phyloP scores from a whole-genome alignment of 2,113 vertebrate species.

The Ammodytes dubius region DNA sequence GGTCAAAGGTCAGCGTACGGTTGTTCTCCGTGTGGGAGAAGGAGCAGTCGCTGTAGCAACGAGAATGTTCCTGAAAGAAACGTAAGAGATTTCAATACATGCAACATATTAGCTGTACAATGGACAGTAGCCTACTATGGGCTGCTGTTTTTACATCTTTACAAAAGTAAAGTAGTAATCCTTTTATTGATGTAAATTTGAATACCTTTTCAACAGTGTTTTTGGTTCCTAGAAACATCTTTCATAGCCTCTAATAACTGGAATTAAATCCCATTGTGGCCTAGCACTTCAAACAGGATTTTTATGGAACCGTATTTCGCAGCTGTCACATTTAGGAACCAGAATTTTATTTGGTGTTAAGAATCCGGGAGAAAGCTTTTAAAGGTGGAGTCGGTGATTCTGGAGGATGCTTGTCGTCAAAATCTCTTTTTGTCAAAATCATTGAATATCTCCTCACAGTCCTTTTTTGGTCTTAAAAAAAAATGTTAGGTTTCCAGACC shows the following conservation, averaged over 20 bases:
- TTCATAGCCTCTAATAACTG: not conserved
- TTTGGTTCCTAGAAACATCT: not conserved
- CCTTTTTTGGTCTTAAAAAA: too few relatives aligned
- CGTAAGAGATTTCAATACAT: not conserved
- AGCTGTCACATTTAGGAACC: too few relatives aligned
- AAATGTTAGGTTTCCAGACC: too few relatives aligned
- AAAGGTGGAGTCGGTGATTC: not conserved
- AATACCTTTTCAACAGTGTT: not conserved
- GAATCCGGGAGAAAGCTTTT: not conserved
- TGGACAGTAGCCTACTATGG: not conserved
- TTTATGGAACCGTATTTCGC: too few relatives aligned
- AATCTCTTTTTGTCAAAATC: too few relatives aligned
- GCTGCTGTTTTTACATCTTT: too few relatives aligned
- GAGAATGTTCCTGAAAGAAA: slow-evolving; percentile 89
- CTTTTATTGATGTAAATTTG: not conserved
- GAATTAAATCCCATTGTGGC: not conserved
- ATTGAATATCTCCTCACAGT: too few relatives aligned
- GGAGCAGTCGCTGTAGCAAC: slow-evolving; percentile 94
- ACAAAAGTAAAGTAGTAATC: too few relatives aligned
- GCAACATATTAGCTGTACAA: not conserved
- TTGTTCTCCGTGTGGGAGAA: slow-evolving; percentile 88
- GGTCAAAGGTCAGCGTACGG: slow-evolving; percentile 91
- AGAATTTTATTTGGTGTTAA: not conserved
- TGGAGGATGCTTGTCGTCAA: too few relatives aligned
- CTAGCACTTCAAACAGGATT: not conserved